Evolutionary conservation across 2,888 invertebrate species (phyloP), one percentile per base, ranked within the genome.

Genomic region (Romanomermis culicivorax): DNA sequence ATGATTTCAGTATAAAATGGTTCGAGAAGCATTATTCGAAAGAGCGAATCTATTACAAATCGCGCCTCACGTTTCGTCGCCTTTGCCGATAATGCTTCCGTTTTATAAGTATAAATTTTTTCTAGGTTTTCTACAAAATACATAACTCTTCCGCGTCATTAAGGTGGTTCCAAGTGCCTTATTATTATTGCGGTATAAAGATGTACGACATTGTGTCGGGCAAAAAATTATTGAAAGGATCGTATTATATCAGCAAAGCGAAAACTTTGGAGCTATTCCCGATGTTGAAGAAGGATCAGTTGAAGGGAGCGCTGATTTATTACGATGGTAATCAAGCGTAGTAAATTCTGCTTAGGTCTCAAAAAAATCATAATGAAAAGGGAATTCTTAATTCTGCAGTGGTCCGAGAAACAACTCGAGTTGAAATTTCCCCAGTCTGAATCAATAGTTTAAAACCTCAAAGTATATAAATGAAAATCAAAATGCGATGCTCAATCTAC

Each of bases 91-190:
- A 64, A 86, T 99, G 84, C 72, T 97, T 63, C 97, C 97, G 1
- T 85, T 99, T 58, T 97, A 99, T 74, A 83, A 83, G 91, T 93
- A 54, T 36, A 36, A 36, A 51, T 43, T 29, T 7, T 51, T 51
- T 51, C 11, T 26, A 23, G n/a, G 7, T 45, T 45, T 11, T 7
- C 47, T 11, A 23, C 47, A 45, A 45, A 23, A 45, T 45, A 45
- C 24, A 45, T 11, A 36, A 17, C n/a, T n/a, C n/a, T 36, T 36
- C 36, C 17, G 7, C 36, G 11, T 70, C 51, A 54, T 63, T 45
- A 62, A 93, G 91, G 68, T 88, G 87, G 83, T 99, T 95, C 93
- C 91, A 95, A 74, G 80, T 97, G 56, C 97, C 97, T 0, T 99
- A 99, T 70, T 99, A 81, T 72, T 99, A 93, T 93, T 80, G 83